Evolutionary conservation across 2,888 invertebrate species (phyloP).

Genomic region (Empis stercorea): DNA sequence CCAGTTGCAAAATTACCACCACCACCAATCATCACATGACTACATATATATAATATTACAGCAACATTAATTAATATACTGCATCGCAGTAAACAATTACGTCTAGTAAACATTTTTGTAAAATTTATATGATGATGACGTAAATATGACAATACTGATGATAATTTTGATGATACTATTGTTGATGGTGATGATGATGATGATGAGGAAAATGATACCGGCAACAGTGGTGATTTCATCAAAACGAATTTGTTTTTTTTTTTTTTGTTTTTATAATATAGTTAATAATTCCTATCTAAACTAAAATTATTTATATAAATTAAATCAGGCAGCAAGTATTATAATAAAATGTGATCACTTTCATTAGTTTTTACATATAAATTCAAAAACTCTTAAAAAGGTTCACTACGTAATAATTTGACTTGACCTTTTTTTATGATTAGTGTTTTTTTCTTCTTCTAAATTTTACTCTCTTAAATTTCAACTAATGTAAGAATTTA

Average conservation of each 20-base stretch:
- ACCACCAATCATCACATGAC: constrained; percentile 43
- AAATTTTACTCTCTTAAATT: no score
- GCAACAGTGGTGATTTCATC: background rate
- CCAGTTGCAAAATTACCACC: constrained; percentile 30
- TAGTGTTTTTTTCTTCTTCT: no score
- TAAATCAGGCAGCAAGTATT: no score
- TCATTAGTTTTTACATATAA: no score
- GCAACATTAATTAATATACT: constrained; percentile 63
- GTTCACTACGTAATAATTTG: no score
- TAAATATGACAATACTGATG: background rate
- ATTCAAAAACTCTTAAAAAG: no score
- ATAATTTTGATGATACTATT: no score
- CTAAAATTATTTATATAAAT: no score
- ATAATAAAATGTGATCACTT: no score
- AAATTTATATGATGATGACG: background rate
- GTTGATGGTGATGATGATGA: background rate
- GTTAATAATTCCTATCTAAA: background rate
- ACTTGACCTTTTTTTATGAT: no score
- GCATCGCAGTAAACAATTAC: constrained; percentile 60
- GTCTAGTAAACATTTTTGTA: constrained; percentile 39
- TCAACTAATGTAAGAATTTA: no score
- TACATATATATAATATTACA: constrained; percentile 56
- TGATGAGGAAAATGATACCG: background rate
- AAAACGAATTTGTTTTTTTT: background rate
- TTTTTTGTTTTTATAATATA: no score